These are phyloP conservation scores for Melangyna quadrimaculata DNA, from an alignment of 2,888 invertebrate species.

Conservation along the genomic window DNA sequence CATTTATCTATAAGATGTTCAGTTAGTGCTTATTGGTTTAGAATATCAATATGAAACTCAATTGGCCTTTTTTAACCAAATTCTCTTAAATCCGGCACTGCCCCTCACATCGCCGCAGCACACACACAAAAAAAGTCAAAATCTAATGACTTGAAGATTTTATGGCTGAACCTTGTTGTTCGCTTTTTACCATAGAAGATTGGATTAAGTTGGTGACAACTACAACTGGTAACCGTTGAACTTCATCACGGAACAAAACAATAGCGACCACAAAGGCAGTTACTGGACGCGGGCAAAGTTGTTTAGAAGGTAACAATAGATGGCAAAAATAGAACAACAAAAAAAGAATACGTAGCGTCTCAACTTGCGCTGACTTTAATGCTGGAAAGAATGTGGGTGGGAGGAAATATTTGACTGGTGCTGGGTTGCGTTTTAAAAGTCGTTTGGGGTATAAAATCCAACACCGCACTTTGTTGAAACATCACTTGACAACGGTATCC, in stretches of 20 bases:
- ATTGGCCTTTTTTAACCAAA: neutral
- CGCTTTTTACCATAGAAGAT: slow-evolving; percentile 30
- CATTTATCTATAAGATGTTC: too few species aligned
- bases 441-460: slow-evolving; percentile 61
- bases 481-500: slow-evolving; percentile 53
- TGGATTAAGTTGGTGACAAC: slow-evolving; percentile 55
- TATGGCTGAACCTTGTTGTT: slow-evolving; percentile 26
- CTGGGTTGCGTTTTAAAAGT: slow-evolving; percentile 6
- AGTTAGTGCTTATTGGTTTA: too few species aligned
- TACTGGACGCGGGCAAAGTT: slow-evolving; percentile 7
- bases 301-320: slow-evolving; percentile 33
- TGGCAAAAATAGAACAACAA: slow-evolving; percentile 25
- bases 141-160: slow-evolving; percentile 15
- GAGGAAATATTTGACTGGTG: slow-evolving; percentile 5
- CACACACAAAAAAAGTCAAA: neutral
- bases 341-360: slow-evolving; percentile 42
- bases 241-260: slow-evolving; percentile 34
- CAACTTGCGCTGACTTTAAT: slow-evolving; percentile 39
- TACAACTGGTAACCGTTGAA: slow-evolving; percentile 44
- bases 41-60: too few species aligned
- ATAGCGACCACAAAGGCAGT: slow-evolving; percentile 29
- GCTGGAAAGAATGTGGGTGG: slow-evolving; percentile 33
- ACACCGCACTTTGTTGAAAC: slow-evolving; percentile 43
- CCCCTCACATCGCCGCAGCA: neutral
- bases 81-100: neutral